phyloP scores from a whole-genome alignment of 2,113 vertebrate genomes.

The Pseudopodoces humilis region DNA sequence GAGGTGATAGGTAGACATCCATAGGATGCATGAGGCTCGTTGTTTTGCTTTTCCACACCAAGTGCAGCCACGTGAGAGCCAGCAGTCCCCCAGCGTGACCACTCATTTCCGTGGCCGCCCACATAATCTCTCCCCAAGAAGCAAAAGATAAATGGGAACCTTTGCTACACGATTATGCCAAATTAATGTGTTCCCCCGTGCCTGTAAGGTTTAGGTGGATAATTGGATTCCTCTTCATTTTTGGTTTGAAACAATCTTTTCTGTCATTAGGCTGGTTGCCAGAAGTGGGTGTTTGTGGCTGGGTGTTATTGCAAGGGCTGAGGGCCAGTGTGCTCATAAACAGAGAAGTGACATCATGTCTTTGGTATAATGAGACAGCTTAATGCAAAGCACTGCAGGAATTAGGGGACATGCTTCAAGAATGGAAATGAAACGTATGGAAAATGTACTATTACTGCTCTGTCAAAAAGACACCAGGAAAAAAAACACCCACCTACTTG shows the following conservation, averaged over 20 bases:
- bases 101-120: not conserved
- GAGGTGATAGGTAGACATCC: not conserved
- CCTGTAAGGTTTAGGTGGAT: conserved; percentile 21
- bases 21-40: not conserved
- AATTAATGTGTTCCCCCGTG: not conserved
- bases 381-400: conserved; percentile 55
- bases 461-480: not conserved
- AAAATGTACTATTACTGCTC: not conserved
- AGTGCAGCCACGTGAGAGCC: not conserved
- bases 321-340: conserved; percentile 50
- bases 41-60: conserved; percentile 6
- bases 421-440: conserved; percentile 22
- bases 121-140: not conserved
- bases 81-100: not conserved
- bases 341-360: conserved; percentile 42
- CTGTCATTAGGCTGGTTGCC: conserved; percentile 39
- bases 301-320: conserved; percentile 29
- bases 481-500: not conserved
- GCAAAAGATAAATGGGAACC: conserved; percentile 39
- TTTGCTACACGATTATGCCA: not conserved
- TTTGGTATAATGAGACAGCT: conserved; percentile 60
- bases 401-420: conserved; percentile 14
- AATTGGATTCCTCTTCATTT: conserved; percentile 32
- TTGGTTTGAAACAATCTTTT: conserved; percentile 42
- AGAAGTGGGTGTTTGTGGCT: conserved; percentile 49